Base-by-base conservation (phyloP, 2,797 vertebrate species). In the Takifugu ocellatus region DNA sequence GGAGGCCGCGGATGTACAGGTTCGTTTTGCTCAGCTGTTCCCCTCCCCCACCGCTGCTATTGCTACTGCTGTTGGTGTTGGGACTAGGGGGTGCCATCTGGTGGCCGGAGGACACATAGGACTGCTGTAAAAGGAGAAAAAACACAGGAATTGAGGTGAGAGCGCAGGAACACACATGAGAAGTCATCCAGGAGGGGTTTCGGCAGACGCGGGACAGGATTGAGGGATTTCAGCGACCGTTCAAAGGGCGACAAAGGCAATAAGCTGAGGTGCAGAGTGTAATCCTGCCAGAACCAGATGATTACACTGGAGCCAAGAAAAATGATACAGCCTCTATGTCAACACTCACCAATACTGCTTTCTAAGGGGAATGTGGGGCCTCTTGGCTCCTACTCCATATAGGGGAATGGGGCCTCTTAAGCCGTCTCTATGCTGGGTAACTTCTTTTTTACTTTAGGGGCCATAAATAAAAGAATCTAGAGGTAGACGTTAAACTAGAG, bases 1-100 rank as follows among this genome's bases (percentile, higher is more conserved):
- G 95, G 66, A 97, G 87, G 54, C 96, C 95, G 1, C 96, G 92
- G 68, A 97, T 97, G 67, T 97, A 97, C 56, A 96, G 88, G 76
- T 96, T 98, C 12, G 96, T 97, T 89, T 97, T 97, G 88, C 96
- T 98, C 77, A 98, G 91, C 85, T 95, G 95, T 73, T 96, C 95
- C 6, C 87, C 86, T 57, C 87, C 92, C 25, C 84, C 90, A 15
- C 86, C 88, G 5, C 86, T 88, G 82, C 89, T 91, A 79, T 89
- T 92, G 66, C 85, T 93, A 71, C 89, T 92, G 56, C 86, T 92
- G 85, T 90, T 93, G 71, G 75, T 92, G 84, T 93, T 94, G 74
- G 93, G 94, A 90, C 93, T 96, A 49, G 94, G 92, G 51, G 94
- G 93, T 21, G 93, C 93, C 94, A 96, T 94, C 78, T 95, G 95